phyloP scores from a whole-genome alignment of 2,888 invertebrate species.

The Agrochola circellaris region DNA sequence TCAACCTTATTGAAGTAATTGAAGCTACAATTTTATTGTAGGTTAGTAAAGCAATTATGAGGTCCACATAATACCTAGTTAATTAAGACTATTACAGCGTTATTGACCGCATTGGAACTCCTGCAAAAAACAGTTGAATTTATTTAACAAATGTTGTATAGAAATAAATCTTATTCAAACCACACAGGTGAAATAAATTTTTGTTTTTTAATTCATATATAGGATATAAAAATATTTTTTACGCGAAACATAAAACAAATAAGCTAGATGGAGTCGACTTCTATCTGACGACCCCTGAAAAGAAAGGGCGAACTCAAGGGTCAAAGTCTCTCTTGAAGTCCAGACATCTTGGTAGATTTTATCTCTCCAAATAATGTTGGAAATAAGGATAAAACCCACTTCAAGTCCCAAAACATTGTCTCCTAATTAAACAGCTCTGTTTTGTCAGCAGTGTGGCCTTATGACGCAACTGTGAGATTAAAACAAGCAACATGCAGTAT shows the following conservation, averaged over 20 bases:
- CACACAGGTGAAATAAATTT: no score
- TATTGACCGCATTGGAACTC: not conserved
- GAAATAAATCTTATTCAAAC: not conserved
- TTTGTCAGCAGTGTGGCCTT: slow-evolving; percentile 15
- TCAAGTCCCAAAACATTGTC: not conserved
- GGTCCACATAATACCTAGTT: not conserved
- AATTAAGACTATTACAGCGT: no score
- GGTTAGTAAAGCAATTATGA: not conserved
- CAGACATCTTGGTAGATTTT: not conserved
- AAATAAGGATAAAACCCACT: not conserved
- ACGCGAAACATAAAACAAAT: no score
- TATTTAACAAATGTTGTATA: not conserved
- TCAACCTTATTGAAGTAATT: not conserved
- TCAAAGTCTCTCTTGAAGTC: not conserved
- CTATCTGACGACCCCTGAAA: no score
- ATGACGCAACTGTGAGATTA: slow-evolving; percentile 52
- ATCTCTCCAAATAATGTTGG: not conserved
- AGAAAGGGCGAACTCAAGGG: not conserved
- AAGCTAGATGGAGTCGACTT: no score
- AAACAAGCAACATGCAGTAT: slow-evolving; percentile 50
- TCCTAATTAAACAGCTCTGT: slow-evolving; percentile 21
- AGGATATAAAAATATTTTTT: no score
- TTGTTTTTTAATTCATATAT: no score
- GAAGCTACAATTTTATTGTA: no score
- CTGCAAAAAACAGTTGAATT: not conserved